Base-by-base conservation (phyloP, 2,797 vertebrate species). In the Scarus forsteni region DNA sequence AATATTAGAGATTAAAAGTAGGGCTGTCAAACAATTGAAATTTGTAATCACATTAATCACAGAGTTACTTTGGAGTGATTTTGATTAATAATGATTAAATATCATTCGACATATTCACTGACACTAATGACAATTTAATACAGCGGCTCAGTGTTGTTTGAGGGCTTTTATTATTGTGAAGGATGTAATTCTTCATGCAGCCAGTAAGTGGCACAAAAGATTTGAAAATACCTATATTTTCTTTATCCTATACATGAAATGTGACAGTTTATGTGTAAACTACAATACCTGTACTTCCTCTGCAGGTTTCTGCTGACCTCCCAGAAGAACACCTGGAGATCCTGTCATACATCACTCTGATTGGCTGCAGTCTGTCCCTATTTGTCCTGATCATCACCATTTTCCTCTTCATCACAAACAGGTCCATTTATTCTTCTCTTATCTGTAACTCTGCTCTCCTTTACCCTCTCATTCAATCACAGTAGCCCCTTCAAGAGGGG, bases 311-410 rank as follows among this genome's bases (percentile, higher is more conserved):
- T n/a, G 1, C n/a, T 12, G 0, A 8, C 3, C 0, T 70, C 2
- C 5, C 81, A 10, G 0, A 1, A 3, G 0, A 1, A 7, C 19
- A 89, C 61, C 9, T 2, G 10, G 0, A 27, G 45, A 71, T 59
- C 44, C 18, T 86, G 50, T 11, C 44, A 0, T 83, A 82, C 72
- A 83, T 89, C 46, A 71, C 62, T 54, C 5, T 67, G 60, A 62
- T 77, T 55, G 87, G 87, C 58, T 86, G 88, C 45, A 45, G 77
- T 43, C 34, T 90, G 12, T 91, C 90, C 34, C 80, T 91, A 1
- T 1, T 80, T 0, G 43, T 64, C 19, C 74, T 89, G 38, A 6
- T 78, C 46, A 2, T 81, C 39, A 49, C 76, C 7, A n/a, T 89
- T 50, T 5, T 87, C 38, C 54, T 88, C 43, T 90, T 90, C 67